These are phyloP conservation scores for Somateria mollissima DNA, from an alignment of 2,797 vertebrate species.

Conservation along the genomic window DNA sequence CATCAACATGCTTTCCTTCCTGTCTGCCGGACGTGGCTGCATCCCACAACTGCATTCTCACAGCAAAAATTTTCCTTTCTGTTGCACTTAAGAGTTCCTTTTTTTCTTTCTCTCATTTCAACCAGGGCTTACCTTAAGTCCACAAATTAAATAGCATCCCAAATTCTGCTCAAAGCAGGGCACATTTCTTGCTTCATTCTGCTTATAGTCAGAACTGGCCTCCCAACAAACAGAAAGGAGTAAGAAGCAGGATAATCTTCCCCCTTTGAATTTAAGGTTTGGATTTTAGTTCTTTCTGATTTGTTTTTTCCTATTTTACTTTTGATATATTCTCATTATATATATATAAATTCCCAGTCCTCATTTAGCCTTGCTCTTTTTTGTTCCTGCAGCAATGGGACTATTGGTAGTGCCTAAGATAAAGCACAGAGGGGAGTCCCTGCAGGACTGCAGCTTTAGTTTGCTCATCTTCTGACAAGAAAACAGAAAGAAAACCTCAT, in stretches of 20 bases:
- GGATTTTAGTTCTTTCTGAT: background rate
- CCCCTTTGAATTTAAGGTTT: background rate
- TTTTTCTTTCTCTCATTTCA: background rate
- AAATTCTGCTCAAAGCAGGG: background rate
- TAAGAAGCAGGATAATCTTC: background rate
- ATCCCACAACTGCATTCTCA: background rate
- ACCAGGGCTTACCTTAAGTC: background rate
- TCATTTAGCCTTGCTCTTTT: background rate
- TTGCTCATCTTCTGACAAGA: background rate
- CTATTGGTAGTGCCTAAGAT: background rate
- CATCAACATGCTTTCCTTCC: background rate
- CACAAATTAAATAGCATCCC: background rate
- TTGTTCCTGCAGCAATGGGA: background rate
- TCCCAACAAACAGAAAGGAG: background rate
- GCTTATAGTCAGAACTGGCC: background rate
- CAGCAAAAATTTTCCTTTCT: background rate
- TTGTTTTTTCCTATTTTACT: background rate
- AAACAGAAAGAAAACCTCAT: background rate
- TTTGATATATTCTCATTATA: background rate
- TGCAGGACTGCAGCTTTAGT: rapidly evolving
- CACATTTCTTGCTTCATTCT: background rate
- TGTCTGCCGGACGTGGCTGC: background rate
- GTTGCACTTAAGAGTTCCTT: background rate
- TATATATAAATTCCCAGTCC: rapidly evolving
- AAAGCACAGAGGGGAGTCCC: background rate